phyloP scores from a whole-genome alignment of 2,888 invertebrate species.

The Cataglyphis altisquamis region DNA sequence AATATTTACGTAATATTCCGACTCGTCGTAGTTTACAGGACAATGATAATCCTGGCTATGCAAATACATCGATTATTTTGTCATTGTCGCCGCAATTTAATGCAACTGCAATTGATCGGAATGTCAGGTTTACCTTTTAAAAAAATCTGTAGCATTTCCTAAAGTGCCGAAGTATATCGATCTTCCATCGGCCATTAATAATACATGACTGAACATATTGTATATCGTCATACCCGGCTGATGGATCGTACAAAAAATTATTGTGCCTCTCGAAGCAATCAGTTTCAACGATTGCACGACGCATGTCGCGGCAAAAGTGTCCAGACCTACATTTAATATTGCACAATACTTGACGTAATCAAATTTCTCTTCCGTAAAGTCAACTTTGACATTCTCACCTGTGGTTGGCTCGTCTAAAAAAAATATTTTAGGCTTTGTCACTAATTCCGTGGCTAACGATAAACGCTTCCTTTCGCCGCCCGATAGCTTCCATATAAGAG shows the following conservation, averaged over 20 bases:
- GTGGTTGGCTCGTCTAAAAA: slow-evolving; percentile 78
- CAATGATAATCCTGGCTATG: slow-evolving; percentile 80
- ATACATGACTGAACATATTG: slow-evolving; percentile 86
- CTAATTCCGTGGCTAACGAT: slow-evolving; percentile 87
- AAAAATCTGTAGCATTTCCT: slow-evolving; percentile 70
- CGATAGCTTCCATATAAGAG: slow-evolving; percentile 87
- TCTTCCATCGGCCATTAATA: slow-evolving; percentile 87
- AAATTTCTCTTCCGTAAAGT: background rate
- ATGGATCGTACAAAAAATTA: slow-evolving; percentile 88
- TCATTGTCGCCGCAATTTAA: slow-evolving; percentile 1
- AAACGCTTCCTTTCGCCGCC: slow-evolving; percentile 89
- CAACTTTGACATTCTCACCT: slow-evolving; percentile 63
- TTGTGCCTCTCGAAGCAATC: slow-evolving; percentile 84
- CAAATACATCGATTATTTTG: slow-evolving; percentile 26
- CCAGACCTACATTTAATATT: slow-evolving; percentile 86
- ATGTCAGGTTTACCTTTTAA: slow-evolving; percentile 69
- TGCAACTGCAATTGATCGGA: background rate
- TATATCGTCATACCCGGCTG: slow-evolving; percentile 88
- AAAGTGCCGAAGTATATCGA: slow-evolving; percentile 84
- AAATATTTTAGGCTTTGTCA: slow-evolving; percentile 73
- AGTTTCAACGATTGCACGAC: slow-evolving; percentile 86
- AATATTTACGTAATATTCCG: slow-evolving; percentile 87
- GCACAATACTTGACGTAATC: background rate
- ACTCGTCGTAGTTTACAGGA: slow-evolving; percentile 87
- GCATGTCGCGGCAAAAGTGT: slow-evolving; percentile 88